Conservation (phyloP, 2,888 invertebrate genomes). For the Invenusta paracnida region DNA sequence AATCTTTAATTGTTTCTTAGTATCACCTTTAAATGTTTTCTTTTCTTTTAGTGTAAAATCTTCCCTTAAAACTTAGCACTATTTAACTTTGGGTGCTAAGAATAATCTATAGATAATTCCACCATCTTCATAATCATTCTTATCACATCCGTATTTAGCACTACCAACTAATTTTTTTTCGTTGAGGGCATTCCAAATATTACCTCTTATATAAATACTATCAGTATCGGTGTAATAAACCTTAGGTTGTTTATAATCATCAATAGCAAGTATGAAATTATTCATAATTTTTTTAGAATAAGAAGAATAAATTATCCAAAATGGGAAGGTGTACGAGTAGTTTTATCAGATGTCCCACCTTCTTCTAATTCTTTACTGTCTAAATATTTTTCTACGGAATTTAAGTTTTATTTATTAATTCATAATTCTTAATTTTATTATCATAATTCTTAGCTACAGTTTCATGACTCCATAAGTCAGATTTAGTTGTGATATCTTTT, state of each 20-base stretch:
- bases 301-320: no score
- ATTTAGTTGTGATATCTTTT: constrained; percentile 33
- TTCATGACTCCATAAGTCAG: constrained; percentile 38
- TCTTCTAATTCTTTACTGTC: background rate
- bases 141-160: background rate
- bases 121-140: constrained; percentile 39
- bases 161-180: background rate
- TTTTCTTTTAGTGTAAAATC: constrained; percentile 27
- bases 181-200: constrained; percentile 15
- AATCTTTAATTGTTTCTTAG: constrained; percentile 7
- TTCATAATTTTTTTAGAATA: constrained; percentile 40
- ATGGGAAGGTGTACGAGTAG: no score
- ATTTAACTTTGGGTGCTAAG: constrained; percentile 38
- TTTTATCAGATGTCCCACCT: background rate
- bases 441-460: constrained; percentile 20
- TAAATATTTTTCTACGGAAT: constrained; percentile 32
- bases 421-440: constrained; percentile 23
- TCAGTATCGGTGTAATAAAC: constrained; percentile 37
- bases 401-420: constrained; percentile 34
- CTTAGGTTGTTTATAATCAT: constrained; percentile 30
- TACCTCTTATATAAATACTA: constrained; percentile 17
- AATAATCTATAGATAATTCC: constrained; percentile 37
- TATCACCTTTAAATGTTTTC: constrained; percentile 40
- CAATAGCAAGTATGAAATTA: constrained; percentile 37
- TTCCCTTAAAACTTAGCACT: constrained; percentile 28